Conservation (phyloP, 2,888 invertebrate genomes). For the Mesorhabditis sp. region DNA sequence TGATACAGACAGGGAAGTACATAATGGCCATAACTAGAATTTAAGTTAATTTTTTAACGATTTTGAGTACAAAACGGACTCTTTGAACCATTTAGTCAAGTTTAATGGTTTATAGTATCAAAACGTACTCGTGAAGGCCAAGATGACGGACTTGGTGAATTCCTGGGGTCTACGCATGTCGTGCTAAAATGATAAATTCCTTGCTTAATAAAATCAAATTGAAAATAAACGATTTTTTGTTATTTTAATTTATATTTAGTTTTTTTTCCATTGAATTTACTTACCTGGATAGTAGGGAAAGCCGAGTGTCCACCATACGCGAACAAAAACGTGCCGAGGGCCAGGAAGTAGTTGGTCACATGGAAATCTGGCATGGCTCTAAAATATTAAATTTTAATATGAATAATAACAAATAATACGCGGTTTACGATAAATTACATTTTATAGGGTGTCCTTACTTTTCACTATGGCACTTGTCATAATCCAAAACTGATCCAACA, state of each 20-base stretch:
- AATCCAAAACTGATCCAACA: constrained; percentile 47
- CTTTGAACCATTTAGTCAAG: not conserved
- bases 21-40: constrained; percentile 42
- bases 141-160: constrained; percentile 44
- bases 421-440: not conserved
- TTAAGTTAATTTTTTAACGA: not conserved
- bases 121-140: constrained; percentile 44
- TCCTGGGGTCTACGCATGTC: constrained; percentile 53
- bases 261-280: no score
- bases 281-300: constrained; percentile 44
- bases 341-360: constrained; percentile 48
- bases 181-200: constrained; percentile 23
- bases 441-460: constrained; percentile 11
- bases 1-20: constrained; percentile 49
- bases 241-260: not conserved
- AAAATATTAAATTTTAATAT: constrained; percentile 11
- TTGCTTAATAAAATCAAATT: constrained; percentile 6
- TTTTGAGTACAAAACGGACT: not conserved
- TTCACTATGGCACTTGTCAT: constrained; percentile 26
- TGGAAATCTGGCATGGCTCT: constrained; percentile 35
- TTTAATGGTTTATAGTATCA: not conserved
- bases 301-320: constrained; percentile 50
- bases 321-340: constrained; percentile 54
- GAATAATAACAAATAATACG: not conserved
- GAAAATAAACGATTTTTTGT: constrained; percentile 9